Evolutionary conservation across 2,888 invertebrate species (phyloP), one percentile per base, ranked within the genome.

Genomic region (Ctena decussata): DNA sequence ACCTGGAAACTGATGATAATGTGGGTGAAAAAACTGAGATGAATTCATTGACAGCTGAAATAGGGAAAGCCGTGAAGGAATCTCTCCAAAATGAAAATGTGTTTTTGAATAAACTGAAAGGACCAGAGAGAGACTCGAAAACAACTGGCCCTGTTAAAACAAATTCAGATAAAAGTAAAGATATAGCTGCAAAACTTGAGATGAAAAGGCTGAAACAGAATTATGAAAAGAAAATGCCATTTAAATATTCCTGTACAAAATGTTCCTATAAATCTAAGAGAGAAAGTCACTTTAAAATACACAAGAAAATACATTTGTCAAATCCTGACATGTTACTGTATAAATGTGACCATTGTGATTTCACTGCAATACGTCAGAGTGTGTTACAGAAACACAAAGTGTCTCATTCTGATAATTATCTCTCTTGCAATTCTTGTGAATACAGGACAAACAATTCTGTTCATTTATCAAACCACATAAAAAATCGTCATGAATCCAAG

Each of bases 211-310:
- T 74, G n/a, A 91, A 89, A 76, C 93, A 92, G 74, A 89, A 93
- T 72, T 94, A 94, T 78, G 94, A 94, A 78, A 96, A 97, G 97
- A 93, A 97, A 97, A 6, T 97, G 97, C 94, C 91, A 85, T 96
- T 93, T 84, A 96, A 96, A 85, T 96, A 94, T 88, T 96, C 95
- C 85, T 96, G 96, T 84, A 90, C 90, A 3, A 86, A 93, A n/a
- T 96, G 96, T 85, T 96, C 96, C 0, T 96, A 96, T 86, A 96
- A 96, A 87, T 95, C 95, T n/a, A 96, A 96, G 84, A 91, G 96
- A 44, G 94, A 95, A 80, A 96, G 96, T 89, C 96, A 96, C 85
- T 96, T 94, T 77, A 74, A 90, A 11, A 95, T 94, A 57, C 96
- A 96, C 89, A 90, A 95, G 86, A 90, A 92, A 44, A 90, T 95